Conservation (phyloP, 2,797 vertebrate species). For the Heliangelus exortis region DNA sequence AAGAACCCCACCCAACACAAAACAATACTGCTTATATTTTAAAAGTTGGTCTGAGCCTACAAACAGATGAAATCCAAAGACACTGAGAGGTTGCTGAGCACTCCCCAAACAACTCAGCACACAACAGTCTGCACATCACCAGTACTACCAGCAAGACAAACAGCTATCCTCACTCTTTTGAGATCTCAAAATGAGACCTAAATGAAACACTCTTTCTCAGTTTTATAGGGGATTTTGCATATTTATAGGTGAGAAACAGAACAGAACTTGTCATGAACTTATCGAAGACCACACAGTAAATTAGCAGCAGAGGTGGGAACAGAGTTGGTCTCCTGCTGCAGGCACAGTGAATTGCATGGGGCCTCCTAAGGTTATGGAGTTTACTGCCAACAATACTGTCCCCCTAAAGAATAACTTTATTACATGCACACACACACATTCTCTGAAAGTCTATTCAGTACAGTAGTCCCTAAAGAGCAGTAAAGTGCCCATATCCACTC, state of each 20-base stretch:
- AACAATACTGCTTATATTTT: not conserved
- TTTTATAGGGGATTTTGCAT: not conserved
- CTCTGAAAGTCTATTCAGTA: constrained; percentile 44
- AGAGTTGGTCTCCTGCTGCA: not conserved
- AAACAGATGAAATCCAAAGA: not conserved
- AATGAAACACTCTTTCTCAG: not conserved
- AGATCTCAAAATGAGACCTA: not conserved
- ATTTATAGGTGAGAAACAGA: not conserved
- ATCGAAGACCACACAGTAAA: not conserved
- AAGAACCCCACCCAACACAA: not conserved
- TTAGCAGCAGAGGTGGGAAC: not conserved
- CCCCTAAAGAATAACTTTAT: constrained; percentile 16
- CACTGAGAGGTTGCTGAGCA: not conserved
- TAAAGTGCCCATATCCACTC: constrained; percentile 66
- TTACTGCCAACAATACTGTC: not conserved
- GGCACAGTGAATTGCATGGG: not conserved
- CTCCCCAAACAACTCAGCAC: not conserved
- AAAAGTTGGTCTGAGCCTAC: not conserved
- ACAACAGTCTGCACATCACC: rapidly evolving
- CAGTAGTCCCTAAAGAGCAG: constrained; percentile 29
- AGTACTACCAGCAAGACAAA: not conserved
- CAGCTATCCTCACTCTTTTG: not conserved
- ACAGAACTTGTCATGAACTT: not conserved
- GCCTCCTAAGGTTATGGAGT: constrained; percentile 11
- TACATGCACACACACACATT: not conserved